phyloP scores from a whole-genome alignment of 2,113 vertebrate genomes.

The Peromyscus polionotus region DNA sequence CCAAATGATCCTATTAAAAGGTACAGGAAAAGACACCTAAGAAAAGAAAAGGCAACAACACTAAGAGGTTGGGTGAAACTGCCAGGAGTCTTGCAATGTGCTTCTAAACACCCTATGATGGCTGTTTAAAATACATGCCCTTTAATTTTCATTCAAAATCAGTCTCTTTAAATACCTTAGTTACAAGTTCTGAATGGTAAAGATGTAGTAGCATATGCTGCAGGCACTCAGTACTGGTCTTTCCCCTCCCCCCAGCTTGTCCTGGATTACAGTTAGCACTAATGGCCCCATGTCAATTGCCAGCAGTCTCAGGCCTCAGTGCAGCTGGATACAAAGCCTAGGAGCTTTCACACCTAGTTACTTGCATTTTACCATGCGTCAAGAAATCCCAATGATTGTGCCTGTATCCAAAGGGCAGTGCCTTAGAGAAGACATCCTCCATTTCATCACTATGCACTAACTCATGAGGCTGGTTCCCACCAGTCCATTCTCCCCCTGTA shows the following conservation, averaged over 20 bases:
- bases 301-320: constrained; percentile 83
- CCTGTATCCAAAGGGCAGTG: constrained; percentile 13
- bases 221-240: constrained; percentile 88
- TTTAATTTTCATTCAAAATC: constrained; percentile 92
- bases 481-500: not conserved
- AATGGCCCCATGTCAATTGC: constrained; percentile 43
- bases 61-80: not conserved
- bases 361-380: constrained; percentile 50
- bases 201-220: constrained; percentile 87
- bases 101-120: not conserved
- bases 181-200: constrained; percentile 90
- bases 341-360: not conserved
- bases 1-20: not conserved
- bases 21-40: not conserved
- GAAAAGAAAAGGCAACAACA: not conserved
- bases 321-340: not conserved
- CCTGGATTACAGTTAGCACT: constrained; percentile 15
- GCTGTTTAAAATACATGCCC: constrained; percentile 62
- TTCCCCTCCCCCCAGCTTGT: constrained; percentile 42
- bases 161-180: constrained; percentile 93
- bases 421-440: constrained; percentile 46
- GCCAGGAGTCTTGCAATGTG: not conserved
- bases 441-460: not conserved
- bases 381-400: constrained; percentile 77
- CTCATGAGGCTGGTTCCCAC: constrained; percentile 2